Conservation (phyloP, 2,797 vertebrate species). For the Falco berigora region DNA sequence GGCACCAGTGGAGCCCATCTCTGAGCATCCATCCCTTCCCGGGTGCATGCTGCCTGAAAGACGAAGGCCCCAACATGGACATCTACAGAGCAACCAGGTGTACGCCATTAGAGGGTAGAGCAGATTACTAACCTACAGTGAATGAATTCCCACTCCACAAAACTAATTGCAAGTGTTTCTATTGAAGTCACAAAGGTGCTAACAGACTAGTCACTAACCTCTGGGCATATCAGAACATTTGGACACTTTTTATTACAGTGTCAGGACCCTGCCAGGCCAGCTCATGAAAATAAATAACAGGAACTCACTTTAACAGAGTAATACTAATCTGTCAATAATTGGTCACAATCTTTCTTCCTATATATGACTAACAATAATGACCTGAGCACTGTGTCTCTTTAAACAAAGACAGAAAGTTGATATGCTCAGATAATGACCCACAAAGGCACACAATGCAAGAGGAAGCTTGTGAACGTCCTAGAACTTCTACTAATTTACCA, state of each 20-base stretch:
- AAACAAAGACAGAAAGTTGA: not conserved
- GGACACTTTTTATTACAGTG: not conserved
- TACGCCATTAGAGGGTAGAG: not conserved
- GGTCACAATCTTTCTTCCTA: not conserved
- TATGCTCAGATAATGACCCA: not conserved
- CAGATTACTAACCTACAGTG: not conserved
- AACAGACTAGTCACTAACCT: not conserved
- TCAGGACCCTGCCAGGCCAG: not conserved
- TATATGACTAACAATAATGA: not conserved
- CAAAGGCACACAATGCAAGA: conserved; percentile 1
- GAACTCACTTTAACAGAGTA: not conserved
- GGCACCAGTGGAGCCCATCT: not conserved
- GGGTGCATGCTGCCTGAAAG: not conserved
- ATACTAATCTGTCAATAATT: not conserved
- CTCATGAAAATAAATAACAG: not conserved
- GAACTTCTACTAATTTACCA: not conserved
- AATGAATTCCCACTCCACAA: not conserved
- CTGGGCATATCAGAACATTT: not conserved
- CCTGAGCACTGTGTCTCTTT: not conserved
- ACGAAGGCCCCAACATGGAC: accelerated
- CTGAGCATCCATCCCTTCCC: not conserved
- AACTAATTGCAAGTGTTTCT: not conserved
- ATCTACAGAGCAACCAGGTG: not conserved
- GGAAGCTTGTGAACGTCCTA: not conserved
- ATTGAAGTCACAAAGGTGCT: not conserved